Evolutionary conservation across 2,888 invertebrate species (phyloP).

Genomic region (Amorpha juglandis): DNA sequence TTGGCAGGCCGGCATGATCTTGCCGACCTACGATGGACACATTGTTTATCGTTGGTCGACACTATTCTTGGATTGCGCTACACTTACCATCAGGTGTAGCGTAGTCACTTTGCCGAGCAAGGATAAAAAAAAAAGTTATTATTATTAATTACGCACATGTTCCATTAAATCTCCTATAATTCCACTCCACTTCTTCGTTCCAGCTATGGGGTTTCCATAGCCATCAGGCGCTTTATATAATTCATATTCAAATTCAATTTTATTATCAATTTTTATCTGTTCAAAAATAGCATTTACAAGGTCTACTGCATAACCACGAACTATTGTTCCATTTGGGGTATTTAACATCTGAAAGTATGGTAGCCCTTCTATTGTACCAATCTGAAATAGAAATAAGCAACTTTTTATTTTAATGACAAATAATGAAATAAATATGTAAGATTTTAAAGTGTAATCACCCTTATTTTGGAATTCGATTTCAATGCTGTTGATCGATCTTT

Average conservation of each 20-base stretch:
- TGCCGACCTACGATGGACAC: too few species aligned
- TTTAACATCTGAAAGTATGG: conserved; percentile 62
- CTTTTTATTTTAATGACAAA: conserved; percentile 13
- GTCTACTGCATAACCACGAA: conserved; percentile 94
- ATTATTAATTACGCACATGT: conserved; percentile 83
- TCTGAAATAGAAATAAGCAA: conserved; percentile 76
- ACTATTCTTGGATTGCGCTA: too few species aligned
- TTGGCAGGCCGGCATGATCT: too few species aligned
- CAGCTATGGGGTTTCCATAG: conserved; percentile 87
- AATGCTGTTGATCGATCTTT: conserved; percentile 58
- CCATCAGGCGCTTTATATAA: conserved; percentile 87
- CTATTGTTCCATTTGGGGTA: conserved; percentile 67
- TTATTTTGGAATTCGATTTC: conserved; percentile 82
- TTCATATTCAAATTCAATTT: conserved; percentile 82
- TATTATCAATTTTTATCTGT: conserved; percentile 52
- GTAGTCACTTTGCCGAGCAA: too few species aligned
- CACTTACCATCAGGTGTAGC: too few species aligned
- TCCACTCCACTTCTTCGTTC: conserved; percentile 90
- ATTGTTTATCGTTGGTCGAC: too few species aligned
- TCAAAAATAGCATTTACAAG: conserved; percentile 89
- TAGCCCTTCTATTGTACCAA: conserved; percentile 74
- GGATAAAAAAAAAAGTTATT: too few species aligned
- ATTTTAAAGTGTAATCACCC: conserved; percentile 71
- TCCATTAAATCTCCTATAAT: conserved; percentile 89
- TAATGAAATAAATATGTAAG: neutral